phyloP scores from a whole-genome alignment of 1,140 invertebrate species.

The Himalopsyche phryganea region DNA sequence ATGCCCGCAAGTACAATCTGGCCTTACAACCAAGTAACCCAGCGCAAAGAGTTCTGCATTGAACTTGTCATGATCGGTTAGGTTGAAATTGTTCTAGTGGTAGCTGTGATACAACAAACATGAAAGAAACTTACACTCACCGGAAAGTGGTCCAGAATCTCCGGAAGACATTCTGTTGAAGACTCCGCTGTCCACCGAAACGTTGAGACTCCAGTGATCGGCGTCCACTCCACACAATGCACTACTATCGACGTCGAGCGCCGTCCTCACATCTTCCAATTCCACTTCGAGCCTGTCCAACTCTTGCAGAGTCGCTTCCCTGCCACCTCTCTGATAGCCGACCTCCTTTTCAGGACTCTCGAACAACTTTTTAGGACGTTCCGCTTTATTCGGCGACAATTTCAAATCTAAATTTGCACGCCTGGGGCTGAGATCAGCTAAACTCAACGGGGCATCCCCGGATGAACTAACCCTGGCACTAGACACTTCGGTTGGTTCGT shows the following conservation, averaged over 20 bases:
- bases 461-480: conserved; percentile 1
- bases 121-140: conserved; percentile 30
- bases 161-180: conserved; percentile 57
- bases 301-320: conserved; percentile 28
- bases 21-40: no score
- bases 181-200: conserved; percentile 53
- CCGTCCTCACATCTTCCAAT: conserved; percentile 50
- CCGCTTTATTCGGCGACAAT: not conserved
- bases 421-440: conserved; percentile 3
- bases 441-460: conserved; percentile 6
- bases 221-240: conserved; percentile 46
- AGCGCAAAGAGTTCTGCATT: no score
- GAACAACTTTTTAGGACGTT: conserved; percentile 24
- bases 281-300: conserved; percentile 50
- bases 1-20: no score
- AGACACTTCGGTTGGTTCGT: not conserved
- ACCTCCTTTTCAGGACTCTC: conserved; percentile 8
- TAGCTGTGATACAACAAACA: no score
- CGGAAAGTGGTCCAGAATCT: conserved; percentile 51
- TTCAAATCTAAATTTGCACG: not conserved
- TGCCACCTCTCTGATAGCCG: conserved; percentile 12
- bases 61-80: no score
- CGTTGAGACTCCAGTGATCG: conserved; percentile 52
- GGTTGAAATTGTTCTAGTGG: no score
- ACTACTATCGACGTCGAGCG: conserved; percentile 49